Evolutionary conservation across 2,797 vertebrate genomes (phyloP).

Genomic region (Microctenopoma lineatum): DNA sequence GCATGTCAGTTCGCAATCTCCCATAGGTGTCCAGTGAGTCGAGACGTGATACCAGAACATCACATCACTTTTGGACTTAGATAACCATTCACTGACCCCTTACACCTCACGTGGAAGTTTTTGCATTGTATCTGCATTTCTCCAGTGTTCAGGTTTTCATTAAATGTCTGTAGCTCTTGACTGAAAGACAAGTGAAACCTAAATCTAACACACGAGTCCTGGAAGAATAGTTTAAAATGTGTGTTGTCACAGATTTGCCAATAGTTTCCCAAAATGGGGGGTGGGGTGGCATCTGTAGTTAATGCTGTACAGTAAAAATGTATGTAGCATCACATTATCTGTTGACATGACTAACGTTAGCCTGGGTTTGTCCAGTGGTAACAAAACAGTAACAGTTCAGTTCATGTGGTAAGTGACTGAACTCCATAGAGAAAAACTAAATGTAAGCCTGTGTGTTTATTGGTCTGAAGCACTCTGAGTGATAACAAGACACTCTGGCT

Average conservation of each 20-base stretch:
- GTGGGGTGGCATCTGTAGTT: too few species aligned
- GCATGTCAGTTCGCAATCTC: conserved; percentile 1
- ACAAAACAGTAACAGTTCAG: neutral
- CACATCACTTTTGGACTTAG: neutral
- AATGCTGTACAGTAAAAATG: neutral
- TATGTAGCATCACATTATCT: conserved; percentile 8
- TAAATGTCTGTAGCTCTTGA: neutral
- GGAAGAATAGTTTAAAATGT: neutral
- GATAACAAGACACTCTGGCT: neutral
- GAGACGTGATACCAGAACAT: neutral
- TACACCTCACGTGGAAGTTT: neutral
- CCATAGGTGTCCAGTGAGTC: neutral
- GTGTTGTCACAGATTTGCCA: neutral
- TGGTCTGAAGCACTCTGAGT: too few species aligned
- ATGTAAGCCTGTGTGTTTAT: conserved; percentile 4
- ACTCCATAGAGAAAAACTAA: neutral
- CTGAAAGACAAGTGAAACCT: neutral
- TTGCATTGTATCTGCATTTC: neutral
- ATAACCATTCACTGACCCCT: neutral
- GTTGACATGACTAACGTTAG: conserved; percentile 12
- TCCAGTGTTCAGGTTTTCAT: neutral
- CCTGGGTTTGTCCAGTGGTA: neutral
- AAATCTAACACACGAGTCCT: neutral
- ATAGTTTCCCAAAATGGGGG: too few species aligned
- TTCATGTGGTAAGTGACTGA: neutral